Conservation (phyloP, 2,797 vertebrate genomes). For the Rhinella marina region DNA sequence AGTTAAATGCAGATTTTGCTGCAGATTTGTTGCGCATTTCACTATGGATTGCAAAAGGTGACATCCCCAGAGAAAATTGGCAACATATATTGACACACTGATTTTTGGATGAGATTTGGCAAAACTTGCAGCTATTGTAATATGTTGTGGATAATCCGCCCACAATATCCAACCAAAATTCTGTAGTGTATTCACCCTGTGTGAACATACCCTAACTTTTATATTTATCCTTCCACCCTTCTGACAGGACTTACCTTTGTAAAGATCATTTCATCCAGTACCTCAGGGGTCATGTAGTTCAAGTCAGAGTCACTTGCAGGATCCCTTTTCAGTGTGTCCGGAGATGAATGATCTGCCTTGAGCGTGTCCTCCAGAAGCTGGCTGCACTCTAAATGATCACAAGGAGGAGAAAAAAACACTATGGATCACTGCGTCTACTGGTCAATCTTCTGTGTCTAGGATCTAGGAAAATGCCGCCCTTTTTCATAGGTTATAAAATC, state of each 20-base stretch:
- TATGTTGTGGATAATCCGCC: too few species aligned
- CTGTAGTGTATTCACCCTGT: too few species aligned
- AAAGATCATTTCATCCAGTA: constrained; percentile 82
- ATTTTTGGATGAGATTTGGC: too few species aligned
- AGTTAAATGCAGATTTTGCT: too few species aligned
- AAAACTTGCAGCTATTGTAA: too few species aligned
- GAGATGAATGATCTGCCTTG: constrained; percentile 71
- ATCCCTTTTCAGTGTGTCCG: constrained; percentile 72
- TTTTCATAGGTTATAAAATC: too few species aligned
- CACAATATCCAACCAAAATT: too few species aligned
- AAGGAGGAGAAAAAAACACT: constrained; percentile 62
- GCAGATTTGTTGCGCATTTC: too few species aligned
- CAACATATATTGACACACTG: too few species aligned
- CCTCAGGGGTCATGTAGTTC: constrained; percentile 77
- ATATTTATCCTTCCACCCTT: not conserved
- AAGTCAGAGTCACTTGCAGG: constrained; percentile 84
- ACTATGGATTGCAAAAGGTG: too few species aligned
- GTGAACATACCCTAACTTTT: not conserved
- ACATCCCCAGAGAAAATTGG: too few species aligned
- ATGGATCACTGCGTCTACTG: not conserved
- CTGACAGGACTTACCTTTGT: constrained; percentile 79
- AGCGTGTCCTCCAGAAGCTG: constrained; percentile 76
- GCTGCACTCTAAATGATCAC: constrained; percentile 76
- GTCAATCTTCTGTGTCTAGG: not conserved
- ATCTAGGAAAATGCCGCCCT: not conserved